Evolutionary conservation across 2,797 vertebrate genomes (phyloP).

Genomic region (Scolopax bukidnonensis): DNA sequence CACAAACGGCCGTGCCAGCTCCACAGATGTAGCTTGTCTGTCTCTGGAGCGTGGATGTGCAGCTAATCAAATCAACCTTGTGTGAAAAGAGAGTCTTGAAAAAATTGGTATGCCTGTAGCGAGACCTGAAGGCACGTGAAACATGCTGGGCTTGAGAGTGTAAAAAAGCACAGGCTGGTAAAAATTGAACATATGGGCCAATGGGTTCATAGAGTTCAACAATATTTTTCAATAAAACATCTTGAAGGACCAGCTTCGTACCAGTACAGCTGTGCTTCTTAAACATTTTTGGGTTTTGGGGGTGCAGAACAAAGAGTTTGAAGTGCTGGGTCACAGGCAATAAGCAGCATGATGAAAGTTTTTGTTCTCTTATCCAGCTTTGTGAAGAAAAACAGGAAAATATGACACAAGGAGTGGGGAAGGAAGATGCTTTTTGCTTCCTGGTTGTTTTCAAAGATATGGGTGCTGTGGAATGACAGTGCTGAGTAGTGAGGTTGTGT

Average conservation of each 20-base stretch:
- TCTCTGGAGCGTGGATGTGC: background rate
- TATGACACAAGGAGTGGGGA: background rate
- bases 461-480: background rate
- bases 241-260: background rate
- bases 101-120: background rate
- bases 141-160: background rate
- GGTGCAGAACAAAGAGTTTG: background rate
- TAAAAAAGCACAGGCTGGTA: background rate
- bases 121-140: background rate
- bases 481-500: background rate
- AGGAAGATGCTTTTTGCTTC: background rate
- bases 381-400: background rate
- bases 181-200: background rate
- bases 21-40: conserved; percentile 6
- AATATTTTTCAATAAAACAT: background rate
- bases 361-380: background rate
- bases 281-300: background rate
- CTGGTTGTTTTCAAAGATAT: background rate
- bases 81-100: background rate
- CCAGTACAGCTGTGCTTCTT: background rate
- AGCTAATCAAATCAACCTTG: background rate
- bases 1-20: background rate
- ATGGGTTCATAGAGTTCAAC: background rate
- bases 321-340: background rate
- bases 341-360: background rate